phyloP scores from a whole-genome alignment of 2,888 invertebrate species.

The Germaria angustata region DNA sequence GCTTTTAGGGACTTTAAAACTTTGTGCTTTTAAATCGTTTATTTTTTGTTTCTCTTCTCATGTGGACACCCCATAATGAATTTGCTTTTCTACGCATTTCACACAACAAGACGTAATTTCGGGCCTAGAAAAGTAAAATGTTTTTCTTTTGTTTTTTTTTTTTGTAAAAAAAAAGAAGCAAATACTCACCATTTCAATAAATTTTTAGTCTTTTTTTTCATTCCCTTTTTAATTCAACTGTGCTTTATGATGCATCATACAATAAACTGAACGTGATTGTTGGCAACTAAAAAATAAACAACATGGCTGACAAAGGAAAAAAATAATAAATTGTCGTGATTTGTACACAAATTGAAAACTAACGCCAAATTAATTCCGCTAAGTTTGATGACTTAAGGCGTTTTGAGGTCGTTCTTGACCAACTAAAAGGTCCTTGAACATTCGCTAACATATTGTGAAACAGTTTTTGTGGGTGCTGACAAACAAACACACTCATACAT shows the following conservation, averaged over 20 bases:
- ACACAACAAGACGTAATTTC: background rate
- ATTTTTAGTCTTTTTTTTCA: background rate
- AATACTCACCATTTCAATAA: background rate
- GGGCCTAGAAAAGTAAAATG: background rate
- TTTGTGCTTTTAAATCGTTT: background rate
- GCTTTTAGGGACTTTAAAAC: background rate
- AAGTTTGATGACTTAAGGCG: constrained; percentile 46
- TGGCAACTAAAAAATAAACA: constrained; percentile 30
- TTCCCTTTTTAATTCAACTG: background rate
- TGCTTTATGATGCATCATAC: background rate
- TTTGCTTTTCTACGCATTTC: background rate
- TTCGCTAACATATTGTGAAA: background rate
- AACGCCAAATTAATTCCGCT: constrained; percentile 47
- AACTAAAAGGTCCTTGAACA: constrained; percentile 31
- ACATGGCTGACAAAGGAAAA: background rate
- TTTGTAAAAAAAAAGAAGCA: background rate
- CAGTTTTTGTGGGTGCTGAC: constrained; percentile 1
- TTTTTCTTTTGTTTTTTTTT: background rate
- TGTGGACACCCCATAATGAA: background rate
- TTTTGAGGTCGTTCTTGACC: constrained; percentile 46
- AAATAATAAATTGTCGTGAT: constrained; percentile 22
- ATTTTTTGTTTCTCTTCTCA: background rate
- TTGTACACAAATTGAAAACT: constrained; percentile 42
- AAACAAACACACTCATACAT: background rate
- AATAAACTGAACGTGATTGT: constrained; percentile 10